These are phyloP conservation scores for Chlorodrepanis virens DNA, from an alignment of 2,113 vertebrate species.

Conservation along the genomic window DNA sequence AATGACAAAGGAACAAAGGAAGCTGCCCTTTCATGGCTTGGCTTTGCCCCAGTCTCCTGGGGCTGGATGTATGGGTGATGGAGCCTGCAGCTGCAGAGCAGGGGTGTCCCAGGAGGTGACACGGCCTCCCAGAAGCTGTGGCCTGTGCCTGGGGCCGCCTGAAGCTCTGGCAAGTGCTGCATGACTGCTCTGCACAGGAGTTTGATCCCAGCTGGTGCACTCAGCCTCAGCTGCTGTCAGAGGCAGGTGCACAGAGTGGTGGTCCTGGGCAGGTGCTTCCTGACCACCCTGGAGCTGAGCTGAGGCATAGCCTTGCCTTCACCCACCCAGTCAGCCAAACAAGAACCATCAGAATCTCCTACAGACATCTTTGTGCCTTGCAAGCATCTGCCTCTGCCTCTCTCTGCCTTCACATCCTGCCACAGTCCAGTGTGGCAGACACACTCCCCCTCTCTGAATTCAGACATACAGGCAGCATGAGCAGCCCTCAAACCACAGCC, in stretches of 20 bases:
- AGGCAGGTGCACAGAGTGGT: background rate
- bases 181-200: background rate
- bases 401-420: background rate
- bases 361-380: background rate
- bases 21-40: background rate
- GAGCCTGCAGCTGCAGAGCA: background rate
- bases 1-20: background rate
- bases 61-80: background rate
- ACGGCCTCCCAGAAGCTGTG: background rate
- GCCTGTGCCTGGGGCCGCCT: background rate
- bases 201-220: rapidly evolving
- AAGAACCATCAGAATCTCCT: background rate
- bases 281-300: background rate
- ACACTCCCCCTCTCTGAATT: background rate
- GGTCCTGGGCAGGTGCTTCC: background rate
- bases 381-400: background rate
- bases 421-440: background rate
- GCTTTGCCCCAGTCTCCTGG: background rate
- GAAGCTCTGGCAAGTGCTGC: background rate
- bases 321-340: background rate
- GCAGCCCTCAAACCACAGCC: background rate
- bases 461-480: background rate
- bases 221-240: background rate
- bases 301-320: background rate
- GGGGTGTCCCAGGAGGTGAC: background rate